Base-by-base conservation (phyloP, 1,140 invertebrate species). In the Leucophenga varia region DNA sequence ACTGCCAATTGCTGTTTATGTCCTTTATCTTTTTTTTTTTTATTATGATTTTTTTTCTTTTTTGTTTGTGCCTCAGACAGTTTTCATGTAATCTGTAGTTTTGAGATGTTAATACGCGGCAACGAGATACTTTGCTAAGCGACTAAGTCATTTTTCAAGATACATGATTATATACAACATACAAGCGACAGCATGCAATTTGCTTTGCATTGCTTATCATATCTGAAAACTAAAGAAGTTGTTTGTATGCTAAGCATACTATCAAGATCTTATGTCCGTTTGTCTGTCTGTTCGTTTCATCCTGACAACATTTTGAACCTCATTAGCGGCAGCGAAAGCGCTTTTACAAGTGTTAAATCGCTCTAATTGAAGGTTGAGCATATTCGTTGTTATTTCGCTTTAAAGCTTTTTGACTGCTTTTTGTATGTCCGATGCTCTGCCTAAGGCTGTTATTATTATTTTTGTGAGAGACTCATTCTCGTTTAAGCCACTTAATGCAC, bases 271-370 rank as follows among this genome's bases (percentile, higher is more conserved):
- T 31, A n/a, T n/a, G n/a, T n/a, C n/a, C n/a, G n/a, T n/a, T n/a
- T n/a, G n/a, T n/a, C n/a, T n/a, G n/a, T n/a, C n/a, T 31, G 30
- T 17, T 46, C 16, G 9, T 39, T 50, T n/a, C 36, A 53, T 47
- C 47, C 49, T 49, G 59, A 37, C 50, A 63, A 48, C 63, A 59
- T 67, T 67, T 67, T 67, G 63, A 68, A 68, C 64, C 63, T 67
- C 63, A 67, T 67, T 67, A 67, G 63, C 67, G n/a, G 53, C 63
- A 56, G 63, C 63, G 63, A 67, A 67, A 67, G 63, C 63, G 63
- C 63, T 54, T 67, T 67, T 67, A 67, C 63, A 67, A 67, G 63
- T 67, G 63, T 67, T 67, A 67, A 67, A 67, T 68, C 67, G 63
- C 50, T 54, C 63, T 68, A 67, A 67, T 67, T 67, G 56, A 22